Conservation (phyloP, 2,888 invertebrate species). For the Pollenia griseotomentosa region DNA sequence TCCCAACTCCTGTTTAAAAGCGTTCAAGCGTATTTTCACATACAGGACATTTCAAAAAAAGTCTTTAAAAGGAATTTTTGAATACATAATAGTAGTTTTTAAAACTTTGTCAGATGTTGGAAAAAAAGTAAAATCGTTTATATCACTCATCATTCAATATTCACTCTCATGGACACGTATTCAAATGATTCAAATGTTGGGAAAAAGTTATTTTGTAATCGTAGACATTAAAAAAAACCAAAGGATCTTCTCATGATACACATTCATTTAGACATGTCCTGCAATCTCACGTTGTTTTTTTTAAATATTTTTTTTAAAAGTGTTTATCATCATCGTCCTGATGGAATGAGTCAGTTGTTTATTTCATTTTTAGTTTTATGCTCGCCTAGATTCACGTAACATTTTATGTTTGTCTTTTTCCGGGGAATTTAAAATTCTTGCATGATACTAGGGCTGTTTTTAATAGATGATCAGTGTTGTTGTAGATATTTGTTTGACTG, state of each 20-base stretch:
- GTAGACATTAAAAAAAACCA: not conserved
- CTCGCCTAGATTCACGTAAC: conserved; percentile 42
- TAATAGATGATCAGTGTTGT: conserved; percentile 28
- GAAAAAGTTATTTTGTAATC: conserved; percentile 58
- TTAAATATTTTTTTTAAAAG: conserved; percentile 22
- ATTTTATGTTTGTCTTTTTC: conserved; percentile 24
- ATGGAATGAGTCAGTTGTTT: conserved; percentile 68
- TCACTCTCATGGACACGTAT: conserved; percentile 16
- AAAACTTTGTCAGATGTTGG: conserved; percentile 49
- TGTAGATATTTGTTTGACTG: conserved; percentile 9
- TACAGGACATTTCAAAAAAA: conserved; percentile 43
- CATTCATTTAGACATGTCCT: conserved; percentile 52
- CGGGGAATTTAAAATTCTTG: conserved; percentile 23
- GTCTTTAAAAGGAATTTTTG: conserved; percentile 7
- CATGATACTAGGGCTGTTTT: conserved; percentile 36
- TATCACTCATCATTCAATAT: conserved; percentile 17
- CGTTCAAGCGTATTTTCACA: conserved; percentile 64
- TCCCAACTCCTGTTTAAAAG: conserved; percentile 47
- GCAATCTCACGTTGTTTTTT: conserved; percentile 56
- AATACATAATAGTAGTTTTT: not conserved
- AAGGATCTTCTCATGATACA: conserved; percentile 60
- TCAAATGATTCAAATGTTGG: conserved; percentile 51
- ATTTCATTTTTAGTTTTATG: conserved; percentile 12
- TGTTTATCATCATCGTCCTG: conserved; percentile 53
- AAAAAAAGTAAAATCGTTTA: conserved; percentile 33